These are phyloP conservation scores for Aphis craccivora DNA, from an alignment of 1,140 invertebrate genomes.

Conservation along the genomic window DNA sequence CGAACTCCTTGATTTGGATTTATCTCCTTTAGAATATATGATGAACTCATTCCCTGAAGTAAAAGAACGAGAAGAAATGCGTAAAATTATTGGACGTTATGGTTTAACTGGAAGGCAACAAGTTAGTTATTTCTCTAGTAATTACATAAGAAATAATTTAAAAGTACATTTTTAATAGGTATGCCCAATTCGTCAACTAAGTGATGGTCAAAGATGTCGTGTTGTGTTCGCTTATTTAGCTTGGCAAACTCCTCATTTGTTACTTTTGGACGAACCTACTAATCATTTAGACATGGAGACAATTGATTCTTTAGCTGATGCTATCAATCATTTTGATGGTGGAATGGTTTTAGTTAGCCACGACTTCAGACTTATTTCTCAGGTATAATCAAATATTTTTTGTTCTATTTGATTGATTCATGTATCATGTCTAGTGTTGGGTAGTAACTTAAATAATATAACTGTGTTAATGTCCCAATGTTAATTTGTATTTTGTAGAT, in stretches of 20 bases:
- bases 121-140: slow-evolving; percentile 65
- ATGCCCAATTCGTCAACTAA: slow-evolving; percentile 96
- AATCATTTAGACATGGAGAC: slow-evolving; percentile 99
- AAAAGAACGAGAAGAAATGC: slow-evolving; percentile 98
- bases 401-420: background rate
- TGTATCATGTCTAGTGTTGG: background rate
- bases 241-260: slow-evolving; percentile 92
- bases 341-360: slow-evolving; percentile 97
- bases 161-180: slow-evolving; percentile 68
- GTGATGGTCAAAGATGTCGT: slow-evolving; percentile 97
- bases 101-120: slow-evolving; percentile 96
- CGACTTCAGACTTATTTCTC: slow-evolving; percentile 98
- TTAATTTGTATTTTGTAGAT: background rate
- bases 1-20: slow-evolving; percentile 92
- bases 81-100: slow-evolving; percentile 98
- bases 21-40: slow-evolving; percentile 98
- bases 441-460: background rate
- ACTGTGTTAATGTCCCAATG: background rate
- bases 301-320: slow-evolving; percentile 97
- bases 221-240: slow-evolving; percentile 98
- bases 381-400: slow-evolving; percentile 71
- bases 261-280: slow-evolving; percentile 96
- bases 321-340: slow-evolving; percentile 97
- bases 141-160: background rate
- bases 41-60: slow-evolving; percentile 96